Conservation (phyloP, 2,888 invertebrate genomes). For the Drosophila histrio region DNA sequence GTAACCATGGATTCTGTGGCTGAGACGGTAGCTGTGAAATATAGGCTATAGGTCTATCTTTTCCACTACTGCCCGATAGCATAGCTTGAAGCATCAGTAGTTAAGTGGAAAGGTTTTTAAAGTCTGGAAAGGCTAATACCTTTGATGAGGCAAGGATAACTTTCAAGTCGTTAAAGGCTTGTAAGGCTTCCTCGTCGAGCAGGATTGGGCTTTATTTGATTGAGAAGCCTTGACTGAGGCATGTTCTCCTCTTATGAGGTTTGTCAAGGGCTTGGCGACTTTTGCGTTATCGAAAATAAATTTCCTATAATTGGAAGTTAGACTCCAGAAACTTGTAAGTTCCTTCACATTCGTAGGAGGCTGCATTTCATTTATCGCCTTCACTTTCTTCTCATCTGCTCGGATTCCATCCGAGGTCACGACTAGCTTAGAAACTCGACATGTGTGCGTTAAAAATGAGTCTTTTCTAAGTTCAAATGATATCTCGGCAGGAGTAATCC, state of each 20-base stretch:
- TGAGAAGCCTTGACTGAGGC: neutral
- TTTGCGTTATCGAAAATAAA: neutral
- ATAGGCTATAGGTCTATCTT: neutral
- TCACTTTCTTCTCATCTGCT: neutral
- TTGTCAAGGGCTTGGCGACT: neutral
- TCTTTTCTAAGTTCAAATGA: constrained; percentile 4
- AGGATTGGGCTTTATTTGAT: neutral
- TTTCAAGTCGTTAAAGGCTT: neutral
- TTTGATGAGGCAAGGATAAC: neutral
- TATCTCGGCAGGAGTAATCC: no score
- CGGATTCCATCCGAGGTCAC: neutral
- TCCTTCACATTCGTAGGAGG: neutral
- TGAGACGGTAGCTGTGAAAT: neutral
- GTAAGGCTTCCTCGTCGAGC: neutral
- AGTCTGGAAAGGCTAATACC: neutral
- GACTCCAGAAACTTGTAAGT: neutral
- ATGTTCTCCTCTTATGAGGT: neutral
- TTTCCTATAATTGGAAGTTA: neutral
- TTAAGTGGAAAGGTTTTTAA: neutral
- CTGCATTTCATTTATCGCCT: neutral
- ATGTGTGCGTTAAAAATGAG: neutral
- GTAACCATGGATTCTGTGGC: neutral
- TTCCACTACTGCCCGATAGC: neutral
- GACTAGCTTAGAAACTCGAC: constrained; percentile 8
- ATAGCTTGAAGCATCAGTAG: neutral